phyloP scores from a whole-genome alignment of 2,797 vertebrate species.

The Lophius americanus region DNA sequence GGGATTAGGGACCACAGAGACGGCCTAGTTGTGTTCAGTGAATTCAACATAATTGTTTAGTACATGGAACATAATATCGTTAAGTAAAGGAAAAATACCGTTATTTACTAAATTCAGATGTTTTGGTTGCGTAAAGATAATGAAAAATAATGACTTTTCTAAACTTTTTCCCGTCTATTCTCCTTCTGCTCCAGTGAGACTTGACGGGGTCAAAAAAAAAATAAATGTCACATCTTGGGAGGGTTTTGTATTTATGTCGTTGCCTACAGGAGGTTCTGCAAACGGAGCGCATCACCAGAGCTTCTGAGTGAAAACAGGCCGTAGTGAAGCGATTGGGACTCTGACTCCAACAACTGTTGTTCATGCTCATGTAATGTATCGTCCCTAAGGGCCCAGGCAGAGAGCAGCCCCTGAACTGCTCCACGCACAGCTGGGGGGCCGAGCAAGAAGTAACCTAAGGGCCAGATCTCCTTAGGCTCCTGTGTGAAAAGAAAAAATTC shows the following conservation, averaged over 20 bases:
- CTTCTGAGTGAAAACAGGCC: constrained; percentile 34
- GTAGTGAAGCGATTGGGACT: constrained; percentile 24
- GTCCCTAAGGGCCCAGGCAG: constrained; percentile 27
- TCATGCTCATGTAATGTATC: constrained; percentile 62
- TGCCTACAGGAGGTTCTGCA: constrained; percentile 37
- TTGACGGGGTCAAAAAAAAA: neutral
- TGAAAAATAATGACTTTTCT: too few relatives aligned
- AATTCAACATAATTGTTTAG: too few relatives aligned
- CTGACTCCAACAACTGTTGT: constrained; percentile 30
- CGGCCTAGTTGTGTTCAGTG: too few relatives aligned
- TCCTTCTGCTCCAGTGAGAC: too few relatives aligned
- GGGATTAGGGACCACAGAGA: too few relatives aligned
- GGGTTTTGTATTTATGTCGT: constrained; percentile 14
- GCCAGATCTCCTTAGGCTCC: constrained; percentile 25
- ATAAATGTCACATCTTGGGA: constrained; percentile 23
- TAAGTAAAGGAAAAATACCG: too few relatives aligned
- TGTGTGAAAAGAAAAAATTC: constrained; percentile 15
- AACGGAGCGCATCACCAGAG: constrained; percentile 25
- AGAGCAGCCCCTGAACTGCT: constrained; percentile 48
- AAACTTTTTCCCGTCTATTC: too few relatives aligned
- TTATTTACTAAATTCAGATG: too few relatives aligned
- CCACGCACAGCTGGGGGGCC: constrained; percentile 33
- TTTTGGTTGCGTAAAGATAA: too few relatives aligned
- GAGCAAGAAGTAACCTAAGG: constrained; percentile 52
- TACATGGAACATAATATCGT: too few relatives aligned